Base-by-base conservation (phyloP, 1,140 invertebrate genomes). In the Drosophila busckii region DNA sequence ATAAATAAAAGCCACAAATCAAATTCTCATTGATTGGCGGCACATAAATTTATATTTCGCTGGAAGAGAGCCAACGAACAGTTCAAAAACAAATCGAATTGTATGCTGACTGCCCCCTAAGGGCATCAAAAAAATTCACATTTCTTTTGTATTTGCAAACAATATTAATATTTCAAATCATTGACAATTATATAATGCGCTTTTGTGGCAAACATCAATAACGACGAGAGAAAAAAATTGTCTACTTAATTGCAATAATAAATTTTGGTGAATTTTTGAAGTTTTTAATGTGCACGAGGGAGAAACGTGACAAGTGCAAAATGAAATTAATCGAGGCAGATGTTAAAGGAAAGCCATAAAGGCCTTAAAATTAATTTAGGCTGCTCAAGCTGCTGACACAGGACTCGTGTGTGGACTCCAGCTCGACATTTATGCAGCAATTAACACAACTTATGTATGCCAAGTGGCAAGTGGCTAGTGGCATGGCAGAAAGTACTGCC, bases 351-450 rank as follows among this genome's bases (percentile, higher is more conserved):
- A 56, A 38, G 29, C 64, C 53, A 49, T 75, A 56, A 80, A 82
- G 35, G 54, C 59, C 54, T 82, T 82, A 65, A 68, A 80, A 82
- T 82, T 75, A 64, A 80, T 69, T 82, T 69, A 50, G 64, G 46
- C 42, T 15, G 17, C n/a, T n/a, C n/a, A 44, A 56, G 26, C 23
- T 20, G 17, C 10, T 82, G 68, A 65, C 58, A 82, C 73, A 82
- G 73, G 63, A 82, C n/a, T n/a, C n/a, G n/a, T n/a, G n/a, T 82
- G 75, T 82, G 69, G 62, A 82, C 68, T 80, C 60, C 64, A 82
- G n/a, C n/a, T n/a, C 44, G 75, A 32, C 75, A 80, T 80, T 82
- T 82, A 82, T 80, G 75, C 50, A 69, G 75, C 73, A 80, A 80
- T 80, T 80, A 80, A 80, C 75, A 64, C 49, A 73, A 64, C 64